These are phyloP conservation scores for cattle (Bos taurus) DNA, from an alignment of 2,113 vertebrate species.

Conservation along the genomic window ARS-UCD2.0 NC_037338.1:5613001-5613500, in stretches of 20 bases:
- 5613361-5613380: neutral
- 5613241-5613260: neutral
- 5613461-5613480: neutral
- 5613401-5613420: neutral
- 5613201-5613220: accelerated
- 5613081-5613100: neutral
- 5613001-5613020: neutral
- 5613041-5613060: neutral
- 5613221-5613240: neutral
- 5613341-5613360: neutral
- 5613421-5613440: neutral
- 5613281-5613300: neutral
- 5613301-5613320: neutral
- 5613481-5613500: neutral
- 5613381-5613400: neutral
- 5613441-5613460: neutral
- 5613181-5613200: neutral
- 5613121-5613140: neutral
- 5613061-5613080: neutral
- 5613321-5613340: neutral
- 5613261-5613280: neutral
- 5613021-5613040: neutral
- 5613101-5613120: neutral
- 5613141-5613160: neutral
- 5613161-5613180: no score